Conservation (phyloP, 2,797 vertebrate genomes). For the Scyliorhinus canicula region DNA sequence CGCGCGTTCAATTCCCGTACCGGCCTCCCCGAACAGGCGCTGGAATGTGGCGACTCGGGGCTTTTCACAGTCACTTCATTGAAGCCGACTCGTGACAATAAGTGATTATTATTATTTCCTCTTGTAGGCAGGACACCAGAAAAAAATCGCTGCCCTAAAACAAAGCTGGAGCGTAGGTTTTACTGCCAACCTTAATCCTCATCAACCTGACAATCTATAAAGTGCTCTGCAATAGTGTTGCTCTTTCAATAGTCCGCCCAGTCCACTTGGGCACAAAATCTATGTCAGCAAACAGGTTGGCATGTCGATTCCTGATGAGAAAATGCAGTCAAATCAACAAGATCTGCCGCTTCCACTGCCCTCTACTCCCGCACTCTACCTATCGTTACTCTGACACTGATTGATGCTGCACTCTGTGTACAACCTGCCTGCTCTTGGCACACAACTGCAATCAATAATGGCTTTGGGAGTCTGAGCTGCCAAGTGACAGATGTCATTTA, state of each 20-base stretch:
- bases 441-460: no score
- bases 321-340: background rate
- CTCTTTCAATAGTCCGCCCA: background rate
- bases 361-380: background rate
- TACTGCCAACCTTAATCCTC: no score
- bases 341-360: background rate
- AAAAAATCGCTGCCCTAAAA: background rate
- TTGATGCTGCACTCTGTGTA: background rate
- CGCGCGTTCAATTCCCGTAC: no score
- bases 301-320: background rate
- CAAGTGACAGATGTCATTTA: background rate
- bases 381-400: background rate
- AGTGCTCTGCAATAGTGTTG: background rate
- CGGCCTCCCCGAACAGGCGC: no score
- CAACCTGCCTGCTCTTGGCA: background rate
- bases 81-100: no score
- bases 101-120: no score
- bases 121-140: background rate
- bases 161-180: background rate
- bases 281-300: background rate
- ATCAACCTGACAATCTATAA: background rate
- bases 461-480: background rate
- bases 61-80: no score
- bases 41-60: no score
- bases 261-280: background rate